Base-by-base conservation (phyloP, 2,113 vertebrate species). In the Phaetusa simplex region DNA sequence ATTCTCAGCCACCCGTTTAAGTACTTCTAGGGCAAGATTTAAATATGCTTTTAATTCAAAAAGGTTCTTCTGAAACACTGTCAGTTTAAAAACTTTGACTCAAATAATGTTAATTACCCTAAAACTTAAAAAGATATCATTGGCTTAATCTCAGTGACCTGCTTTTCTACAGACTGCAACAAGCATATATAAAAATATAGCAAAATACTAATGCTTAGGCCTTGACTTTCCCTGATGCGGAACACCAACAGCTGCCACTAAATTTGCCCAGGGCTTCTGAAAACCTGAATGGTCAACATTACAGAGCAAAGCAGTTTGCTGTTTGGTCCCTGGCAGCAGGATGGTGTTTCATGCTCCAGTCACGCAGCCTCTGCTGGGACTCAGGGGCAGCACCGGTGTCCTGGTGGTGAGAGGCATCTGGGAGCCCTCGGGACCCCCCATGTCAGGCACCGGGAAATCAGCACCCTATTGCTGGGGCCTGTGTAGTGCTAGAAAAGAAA, bases 1-100 rank as follows among this genome's bases (percentile, higher is more conserved):
- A 98, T 80, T 98, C 98, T 34, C 97, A 98, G 42, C 98, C 97
- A 3, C 97, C 98, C 0, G 7, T 98, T 86, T 98, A 94, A 94
- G 30, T 20, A 47, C 10, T 56, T 49, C 20, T 40, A 67, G 55
- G 56, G 40, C 40, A n/a, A 72, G 65, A 88, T 43, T 71, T 95
- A 92, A 72, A 38, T 17, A 77, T 6, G 64, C 86, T 87, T 91
- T 88, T 85, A 77, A 77, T 36, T 32, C 62, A 79, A 56, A 70
- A 73, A 79, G 50, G 65, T 82, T 97, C 66, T 95, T 82, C 85
- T 61, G 36, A 92, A 74, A 71, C 81, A 17, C 50, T 73, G 18
- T 47, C 89, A 72, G 53, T 71, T 86, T 88, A 79, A 89, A 70
- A 91, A 79, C 67, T 62, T 52, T 53, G 40, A 90, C 55, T 32